Conservation (phyloP, 2,113 vertebrate genomes). For the Butastur rufipennis region DNA sequence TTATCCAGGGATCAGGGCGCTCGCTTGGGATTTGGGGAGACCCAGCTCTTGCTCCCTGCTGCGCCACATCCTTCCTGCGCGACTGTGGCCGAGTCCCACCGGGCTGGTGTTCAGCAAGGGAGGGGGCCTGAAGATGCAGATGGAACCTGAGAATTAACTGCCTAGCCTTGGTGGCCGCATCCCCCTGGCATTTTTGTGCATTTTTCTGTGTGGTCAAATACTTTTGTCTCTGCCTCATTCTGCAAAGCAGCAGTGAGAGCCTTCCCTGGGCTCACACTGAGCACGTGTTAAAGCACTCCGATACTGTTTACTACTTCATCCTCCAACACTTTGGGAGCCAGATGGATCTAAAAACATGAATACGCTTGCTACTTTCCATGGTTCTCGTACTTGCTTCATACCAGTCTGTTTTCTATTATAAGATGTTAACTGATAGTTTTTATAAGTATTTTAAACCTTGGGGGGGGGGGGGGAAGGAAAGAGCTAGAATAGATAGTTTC, state of each 20-base stretch:
- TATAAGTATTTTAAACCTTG: background rate
- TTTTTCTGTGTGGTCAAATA: background rate
- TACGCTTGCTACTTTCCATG: background rate
- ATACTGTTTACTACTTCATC: background rate
- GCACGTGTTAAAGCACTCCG: background rate
- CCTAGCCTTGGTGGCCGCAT: accelerated
- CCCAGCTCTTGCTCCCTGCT: background rate
- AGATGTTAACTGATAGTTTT: background rate
- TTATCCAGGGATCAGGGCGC: background rate
- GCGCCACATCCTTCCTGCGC: background rate
- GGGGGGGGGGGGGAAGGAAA: no score
- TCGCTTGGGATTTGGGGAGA: background rate
- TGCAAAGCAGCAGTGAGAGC: background rate
- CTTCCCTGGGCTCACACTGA: accelerated
- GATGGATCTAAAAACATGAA: background rate
- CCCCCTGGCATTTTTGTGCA: background rate
- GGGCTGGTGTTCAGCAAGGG: background rate
- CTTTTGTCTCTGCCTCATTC: background rate
- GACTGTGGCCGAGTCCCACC: background rate
- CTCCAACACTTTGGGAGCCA: background rate
- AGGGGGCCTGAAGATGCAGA: background rate
- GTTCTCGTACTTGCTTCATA: background rate
- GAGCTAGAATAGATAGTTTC: background rate
- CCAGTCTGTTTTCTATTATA: background rate
- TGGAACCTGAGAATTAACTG: background rate